phyloP scores from a whole-genome alignment of 2,113 vertebrate species.

The Phyllostomus hastatus region DNA sequence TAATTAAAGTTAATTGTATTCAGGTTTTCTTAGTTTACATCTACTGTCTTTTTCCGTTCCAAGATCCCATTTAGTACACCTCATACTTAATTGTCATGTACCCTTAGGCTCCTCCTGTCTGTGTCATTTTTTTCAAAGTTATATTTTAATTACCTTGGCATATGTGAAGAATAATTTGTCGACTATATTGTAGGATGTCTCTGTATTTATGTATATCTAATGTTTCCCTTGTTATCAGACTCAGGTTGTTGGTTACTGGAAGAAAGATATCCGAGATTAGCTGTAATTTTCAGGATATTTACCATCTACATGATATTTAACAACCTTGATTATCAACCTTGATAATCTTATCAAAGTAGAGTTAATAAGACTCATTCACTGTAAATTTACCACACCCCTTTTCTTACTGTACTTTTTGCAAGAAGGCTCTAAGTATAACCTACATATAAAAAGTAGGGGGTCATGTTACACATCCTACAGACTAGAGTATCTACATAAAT shows the following conservation, averaged over 20 bases:
- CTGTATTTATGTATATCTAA: background rate
- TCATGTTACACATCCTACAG: background rate
- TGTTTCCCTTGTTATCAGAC: background rate
- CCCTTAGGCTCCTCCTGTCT: background rate
- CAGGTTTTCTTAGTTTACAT: background rate
- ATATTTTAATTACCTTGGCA: background rate
- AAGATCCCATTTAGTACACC: background rate
- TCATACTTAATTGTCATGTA: background rate
- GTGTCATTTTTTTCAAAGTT: background rate
- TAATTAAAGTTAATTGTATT: background rate
- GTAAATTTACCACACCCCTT: background rate
- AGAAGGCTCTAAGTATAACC: accelerated
- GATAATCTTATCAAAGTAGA: background rate
- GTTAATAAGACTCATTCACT: background rate
- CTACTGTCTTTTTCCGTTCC: background rate
- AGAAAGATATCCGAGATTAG: background rate
- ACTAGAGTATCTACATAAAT: background rate
- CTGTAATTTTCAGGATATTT: background rate
- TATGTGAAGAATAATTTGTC: background rate
- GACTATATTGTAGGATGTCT: background rate
- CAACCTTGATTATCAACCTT: background rate
- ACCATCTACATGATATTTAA: no score
- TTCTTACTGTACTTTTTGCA: background rate
- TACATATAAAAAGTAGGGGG: background rate
- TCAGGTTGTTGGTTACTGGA: background rate